Evolutionary conservation across 1,140 invertebrate species (phyloP).

Genomic region (Drosophila suzukii): DNA sequence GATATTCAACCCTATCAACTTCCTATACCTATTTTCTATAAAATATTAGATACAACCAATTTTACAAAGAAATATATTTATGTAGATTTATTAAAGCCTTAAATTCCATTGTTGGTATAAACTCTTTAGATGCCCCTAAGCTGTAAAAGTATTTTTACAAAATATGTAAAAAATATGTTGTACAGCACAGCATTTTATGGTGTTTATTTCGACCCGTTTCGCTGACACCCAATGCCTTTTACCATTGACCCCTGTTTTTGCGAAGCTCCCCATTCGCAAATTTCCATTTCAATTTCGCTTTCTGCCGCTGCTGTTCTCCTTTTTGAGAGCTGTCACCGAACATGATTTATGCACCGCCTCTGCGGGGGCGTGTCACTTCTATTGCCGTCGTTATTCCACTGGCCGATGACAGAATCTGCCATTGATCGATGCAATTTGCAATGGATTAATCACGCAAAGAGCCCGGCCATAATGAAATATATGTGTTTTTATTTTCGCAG

Average conservation of each 20-base stretch:
- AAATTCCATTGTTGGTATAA: too few relatives aligned
- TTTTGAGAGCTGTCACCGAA: slow-evolving; percentile 23
- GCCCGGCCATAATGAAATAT: slow-evolving; percentile 9
- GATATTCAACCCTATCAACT: too few relatives aligned
- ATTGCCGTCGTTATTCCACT: slow-evolving; percentile 20
- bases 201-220: slow-evolving; percentile 1
- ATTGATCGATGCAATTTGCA: slow-evolving; percentile 40
- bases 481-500: background rate
- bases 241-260: slow-evolving; percentile 7
- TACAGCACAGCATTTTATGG: background rate
- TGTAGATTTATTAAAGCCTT: too few relatives aligned
- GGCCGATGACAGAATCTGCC: slow-evolving; percentile 38
- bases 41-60: too few relatives aligned
- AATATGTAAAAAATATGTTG: background rate
- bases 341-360: slow-evolving; percentile 45
- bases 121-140: background rate
- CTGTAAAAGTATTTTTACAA: background rate
- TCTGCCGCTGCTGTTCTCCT: slow-evolving; percentile 9
- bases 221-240: background rate
- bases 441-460: slow-evolving; percentile 33
- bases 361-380: slow-evolving; percentile 34
- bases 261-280: background rate
- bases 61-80: too few relatives aligned
- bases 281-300: slow-evolving; percentile 30
- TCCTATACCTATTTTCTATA: too few relatives aligned